Percentiles rank a stretch among this genome's conserved stretches.
Conservation (phyloP, 1,140 invertebrate species). For the Zeugodacus cucurbitae region DNA sequence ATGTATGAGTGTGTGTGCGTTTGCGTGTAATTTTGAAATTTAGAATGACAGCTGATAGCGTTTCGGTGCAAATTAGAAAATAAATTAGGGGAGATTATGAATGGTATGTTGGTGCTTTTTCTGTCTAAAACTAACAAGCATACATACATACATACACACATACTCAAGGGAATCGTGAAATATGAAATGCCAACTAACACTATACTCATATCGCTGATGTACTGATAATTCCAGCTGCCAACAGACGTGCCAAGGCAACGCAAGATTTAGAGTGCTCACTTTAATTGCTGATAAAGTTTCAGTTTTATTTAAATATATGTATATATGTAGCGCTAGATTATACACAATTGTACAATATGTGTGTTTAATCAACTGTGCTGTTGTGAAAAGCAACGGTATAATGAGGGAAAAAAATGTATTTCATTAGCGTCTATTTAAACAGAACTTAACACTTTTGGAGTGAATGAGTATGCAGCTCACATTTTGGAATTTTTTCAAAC, state of each 20-base stretch:
- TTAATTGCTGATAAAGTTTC: constrained; percentile 1
- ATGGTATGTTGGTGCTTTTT: background rate
- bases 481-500: background rate
- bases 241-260: background rate
- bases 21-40: background rate
- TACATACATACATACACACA: background rate
- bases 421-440: background rate
- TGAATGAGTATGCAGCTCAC: background rate
- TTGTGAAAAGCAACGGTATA: background rate
- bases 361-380: background rate
- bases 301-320: background rate
- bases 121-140: background rate
- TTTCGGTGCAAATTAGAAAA: constrained; percentile 6
- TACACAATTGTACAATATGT: background rate
- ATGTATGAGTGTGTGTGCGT: background rate
- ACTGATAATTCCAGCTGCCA: background rate
- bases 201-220: background rate
- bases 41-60: background rate
- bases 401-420: background rate
- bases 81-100: constrained; percentile 23
- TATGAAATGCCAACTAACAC: background rate
- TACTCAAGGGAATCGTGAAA: background rate
- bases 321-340: background rate
- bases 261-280: background rate
- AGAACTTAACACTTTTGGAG: background rate